Base-by-base conservation (phyloP, 2,888 invertebrate genomes). In the Halictus ligatus region DNA sequence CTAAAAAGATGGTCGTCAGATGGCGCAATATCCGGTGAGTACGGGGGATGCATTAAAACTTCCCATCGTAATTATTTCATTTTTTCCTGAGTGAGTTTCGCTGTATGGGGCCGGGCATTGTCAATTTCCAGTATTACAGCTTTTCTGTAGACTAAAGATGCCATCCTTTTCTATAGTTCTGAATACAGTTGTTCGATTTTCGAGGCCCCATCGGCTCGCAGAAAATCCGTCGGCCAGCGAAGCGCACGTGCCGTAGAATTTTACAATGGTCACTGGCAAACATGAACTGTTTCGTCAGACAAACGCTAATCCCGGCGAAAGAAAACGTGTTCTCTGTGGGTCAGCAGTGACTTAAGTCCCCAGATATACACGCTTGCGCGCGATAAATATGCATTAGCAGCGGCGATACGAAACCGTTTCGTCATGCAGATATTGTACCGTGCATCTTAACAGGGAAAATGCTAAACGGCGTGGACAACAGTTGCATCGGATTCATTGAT, bases 381-480 rank as follows among this genome's bases (percentile, higher is more conserved):
- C 75, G 29, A 54, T 40, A 75, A 75, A 67, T 40, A 54, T 64
- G n/a, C 25, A 58, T 43, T 43, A 75, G 21, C 21, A 35, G 25
- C 8, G 21, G n/a, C 40, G 40, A n/a, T 50, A 48, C 35, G 35
- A 6, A 35, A 7, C 18, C 18, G 69, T 69, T 50, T 48, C 48
- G 6, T 21, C 25, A 43, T 21, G 13, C 10, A 54, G 21, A 50
- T 50, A 50, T 35, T 43, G 43, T 12, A 8, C 15, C 10, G 2
- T 77, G 48, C 46, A 2, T 21, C 64, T 67, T 13, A 48, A 48
- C 29, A 67, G 21, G 8, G 1, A 35, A 21, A 67, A 35, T 67
- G 8, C 6, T 29, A 29, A 54, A 54, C 7, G 7, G 15, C n/a
- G 4, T 15, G 15, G 25, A 35, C 35, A 67, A 67, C 35, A 21